These are phyloP conservation scores for Leptobrachium ailaonicum DNA, from an alignment of 2,113 vertebrate genomes.

Conservation along the genomic window DNA sequence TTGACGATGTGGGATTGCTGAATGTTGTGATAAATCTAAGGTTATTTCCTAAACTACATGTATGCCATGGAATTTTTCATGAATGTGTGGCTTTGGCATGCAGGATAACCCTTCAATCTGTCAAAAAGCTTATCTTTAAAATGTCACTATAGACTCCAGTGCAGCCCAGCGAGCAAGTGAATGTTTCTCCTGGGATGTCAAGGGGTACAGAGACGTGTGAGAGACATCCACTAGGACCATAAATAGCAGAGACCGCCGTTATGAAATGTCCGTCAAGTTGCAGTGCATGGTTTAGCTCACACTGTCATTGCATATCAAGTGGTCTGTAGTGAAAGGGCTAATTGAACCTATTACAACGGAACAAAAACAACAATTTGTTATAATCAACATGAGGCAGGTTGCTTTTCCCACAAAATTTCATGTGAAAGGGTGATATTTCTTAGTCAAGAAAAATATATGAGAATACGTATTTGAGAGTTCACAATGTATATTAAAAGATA, in stretches of 20 bases:
- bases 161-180: conserved; percentile 26
- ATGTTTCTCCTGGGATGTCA: conserved; percentile 36
- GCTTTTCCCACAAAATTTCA: neutral
- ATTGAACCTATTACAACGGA: conserved; percentile 4
- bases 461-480: no score
- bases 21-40: conserved; percentile 11
- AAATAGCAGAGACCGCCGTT: conserved; percentile 6
- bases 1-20: neutral
- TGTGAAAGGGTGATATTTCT: neutral
- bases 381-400: neutral
- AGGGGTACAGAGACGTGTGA: conserved; percentile 41
- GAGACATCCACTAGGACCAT: conserved; percentile 22
- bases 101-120: conserved; percentile 23
- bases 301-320: conserved; percentile 15
- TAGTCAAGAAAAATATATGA: neutral
- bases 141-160: conserved; percentile 29
- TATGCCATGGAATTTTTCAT: conserved; percentile 7
- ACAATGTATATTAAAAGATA: no score
- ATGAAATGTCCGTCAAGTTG: conserved; percentile 14
- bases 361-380: conserved; percentile 27
- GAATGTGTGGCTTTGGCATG: conserved; percentile 23
- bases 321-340: conserved; percentile 23
- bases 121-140: conserved; percentile 35
- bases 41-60: conserved; percentile 21
- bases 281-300: conserved; percentile 30